Conservation (phyloP, 2,797 vertebrate species). For the Dermochelys coriacea region DNA sequence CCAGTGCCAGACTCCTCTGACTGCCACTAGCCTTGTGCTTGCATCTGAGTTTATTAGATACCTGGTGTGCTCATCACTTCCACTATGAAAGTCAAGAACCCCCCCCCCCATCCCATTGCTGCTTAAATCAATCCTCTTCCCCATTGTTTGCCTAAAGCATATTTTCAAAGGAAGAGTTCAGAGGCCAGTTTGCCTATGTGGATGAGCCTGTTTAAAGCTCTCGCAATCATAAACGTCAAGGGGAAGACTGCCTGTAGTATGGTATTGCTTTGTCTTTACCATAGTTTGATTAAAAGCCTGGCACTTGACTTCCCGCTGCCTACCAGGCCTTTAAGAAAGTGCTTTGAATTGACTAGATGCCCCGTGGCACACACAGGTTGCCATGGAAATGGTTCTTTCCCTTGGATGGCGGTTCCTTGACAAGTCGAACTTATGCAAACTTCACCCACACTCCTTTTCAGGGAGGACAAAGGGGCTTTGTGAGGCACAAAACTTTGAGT, state of each 20-base stretch:
- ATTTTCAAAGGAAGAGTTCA: not conserved
- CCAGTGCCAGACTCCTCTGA: not conserved
- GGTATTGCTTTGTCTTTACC: not conserved
- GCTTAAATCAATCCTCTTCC: not conserved
- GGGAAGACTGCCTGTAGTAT: too few species aligned
- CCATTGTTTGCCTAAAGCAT: not conserved
- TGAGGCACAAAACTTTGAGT: not conserved
- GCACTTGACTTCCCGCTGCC: not conserved
- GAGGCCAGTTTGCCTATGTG: rapidly evolving
- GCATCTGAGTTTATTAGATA: not conserved
- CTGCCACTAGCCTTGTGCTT: not conserved
- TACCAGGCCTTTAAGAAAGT: not conserved
- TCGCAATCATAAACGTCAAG: not conserved
- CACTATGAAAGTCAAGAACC: not conserved
- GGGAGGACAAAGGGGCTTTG: not conserved
- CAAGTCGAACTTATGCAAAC: not conserved
- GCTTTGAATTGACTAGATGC: not conserved
- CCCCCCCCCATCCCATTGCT: not conserved
- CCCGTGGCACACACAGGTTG: not conserved
- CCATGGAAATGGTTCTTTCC: not conserved
- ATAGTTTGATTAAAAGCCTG: not conserved
- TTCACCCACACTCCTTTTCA: not conserved
- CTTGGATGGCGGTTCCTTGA: not conserved
- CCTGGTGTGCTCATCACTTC: not conserved
- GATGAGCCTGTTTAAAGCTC: not conserved